Evolutionary conservation across 1,140 invertebrate species (phyloP).

Genomic region (Papilio helenus): DNA sequence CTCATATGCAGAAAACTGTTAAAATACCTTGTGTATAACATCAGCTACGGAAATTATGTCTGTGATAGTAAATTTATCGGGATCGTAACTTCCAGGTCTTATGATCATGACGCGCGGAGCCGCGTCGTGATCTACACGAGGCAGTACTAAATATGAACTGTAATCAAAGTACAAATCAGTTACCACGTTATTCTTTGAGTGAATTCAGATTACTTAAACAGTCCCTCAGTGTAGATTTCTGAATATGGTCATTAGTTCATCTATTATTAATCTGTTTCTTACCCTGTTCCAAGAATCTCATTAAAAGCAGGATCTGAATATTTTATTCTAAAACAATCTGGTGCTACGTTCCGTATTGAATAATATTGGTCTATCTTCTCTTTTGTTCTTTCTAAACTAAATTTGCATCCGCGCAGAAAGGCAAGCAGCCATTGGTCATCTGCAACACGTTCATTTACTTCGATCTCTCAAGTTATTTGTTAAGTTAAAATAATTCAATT

Average conservation of each 20-base stretch:
- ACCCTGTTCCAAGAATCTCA: slow-evolving; percentile 72
- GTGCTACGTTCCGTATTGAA: slow-evolving; percentile 83
- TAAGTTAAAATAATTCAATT: neutral
- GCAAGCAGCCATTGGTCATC: slow-evolving; percentile 85
- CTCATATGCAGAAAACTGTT: neutral
- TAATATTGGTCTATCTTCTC: slow-evolving; percentile 86
- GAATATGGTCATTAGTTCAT: neutral
- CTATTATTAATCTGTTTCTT: slow-evolving; percentile 41
- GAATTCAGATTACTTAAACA: neutral
- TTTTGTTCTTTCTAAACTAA: slow-evolving; percentile 87
- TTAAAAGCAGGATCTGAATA: slow-evolving; percentile 62
- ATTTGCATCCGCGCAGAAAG: slow-evolving; percentile 87
- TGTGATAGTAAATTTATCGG: slow-evolving; percentile 57
- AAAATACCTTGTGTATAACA: slow-evolving; percentile 59
- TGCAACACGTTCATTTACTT: slow-evolving; percentile 14
- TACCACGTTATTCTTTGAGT: neutral
- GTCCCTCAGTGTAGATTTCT: neutral
- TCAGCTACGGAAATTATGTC: slow-evolving; percentile 59
- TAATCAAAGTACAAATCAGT: slow-evolving; percentile 35
- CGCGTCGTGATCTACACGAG: slow-evolving; percentile 51
- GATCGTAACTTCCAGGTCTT: slow-evolving; percentile 58
- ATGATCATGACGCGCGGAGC: slow-evolving; percentile 53
- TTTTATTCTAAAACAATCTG: slow-evolving; percentile 77
- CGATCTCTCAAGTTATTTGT: neutral
- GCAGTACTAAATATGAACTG: slow-evolving; percentile 60